A percentile compares a stretch with the other conserved stretches of the same genome.
Conservation (phyloP, 2,113 vertebrate genomes). For the Lanius ludovicianus region DNA sequence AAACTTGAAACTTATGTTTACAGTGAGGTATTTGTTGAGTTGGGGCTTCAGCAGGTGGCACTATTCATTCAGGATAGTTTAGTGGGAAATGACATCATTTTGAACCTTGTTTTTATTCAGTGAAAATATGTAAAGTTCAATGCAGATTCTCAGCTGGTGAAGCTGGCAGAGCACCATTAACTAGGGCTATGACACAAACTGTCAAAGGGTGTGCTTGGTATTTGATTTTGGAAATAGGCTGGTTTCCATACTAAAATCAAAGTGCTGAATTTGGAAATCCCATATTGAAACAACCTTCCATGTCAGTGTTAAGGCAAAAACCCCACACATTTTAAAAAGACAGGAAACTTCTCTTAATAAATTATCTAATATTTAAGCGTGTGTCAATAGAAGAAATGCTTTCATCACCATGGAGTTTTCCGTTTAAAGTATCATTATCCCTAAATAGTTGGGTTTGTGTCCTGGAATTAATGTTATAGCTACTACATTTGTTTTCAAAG, state of each 20-base stretch:
- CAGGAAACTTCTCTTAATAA: neutral
- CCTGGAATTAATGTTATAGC: neutral
- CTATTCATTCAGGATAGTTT: neutral
- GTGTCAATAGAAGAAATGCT: neutral
- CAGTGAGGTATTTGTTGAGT: neutral
- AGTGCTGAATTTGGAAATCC: neutral
- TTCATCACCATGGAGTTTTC: neutral
- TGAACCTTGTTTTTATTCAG: neutral
- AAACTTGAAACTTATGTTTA: neutral
- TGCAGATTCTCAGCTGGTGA: neutral
- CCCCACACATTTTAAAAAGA: neutral
- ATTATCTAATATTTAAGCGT: neutral
- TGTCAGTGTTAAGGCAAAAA: neutral
- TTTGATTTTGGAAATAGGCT: neutral
- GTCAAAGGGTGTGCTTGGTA: neutral
- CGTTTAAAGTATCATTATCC: neutral
- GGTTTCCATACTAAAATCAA: neutral
- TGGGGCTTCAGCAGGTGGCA: conserved; percentile 22
- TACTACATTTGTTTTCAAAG: neutral
- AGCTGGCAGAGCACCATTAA: neutral
- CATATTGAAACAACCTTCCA: neutral
- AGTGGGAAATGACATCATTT: neutral
- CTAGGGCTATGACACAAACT: neutral
- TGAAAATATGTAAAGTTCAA: neutral
- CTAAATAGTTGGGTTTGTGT: neutral